phyloP scores from a whole-genome alignment of 2,888 invertebrate genomes.

The Pandemis cinnamomeana region DNA sequence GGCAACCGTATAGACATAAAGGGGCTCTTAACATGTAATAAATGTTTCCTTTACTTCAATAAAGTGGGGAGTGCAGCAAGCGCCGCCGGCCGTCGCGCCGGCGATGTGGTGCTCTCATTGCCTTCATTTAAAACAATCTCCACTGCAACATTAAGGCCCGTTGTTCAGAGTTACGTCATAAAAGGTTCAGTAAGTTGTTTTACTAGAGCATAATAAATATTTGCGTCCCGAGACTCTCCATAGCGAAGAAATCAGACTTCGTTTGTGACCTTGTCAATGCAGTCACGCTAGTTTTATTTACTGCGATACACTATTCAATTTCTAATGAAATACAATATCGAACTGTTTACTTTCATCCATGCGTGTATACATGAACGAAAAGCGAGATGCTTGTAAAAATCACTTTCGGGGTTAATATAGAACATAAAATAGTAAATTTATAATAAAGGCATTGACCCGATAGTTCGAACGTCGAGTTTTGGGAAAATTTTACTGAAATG shows the following conservation, averaged over 20 bases:
- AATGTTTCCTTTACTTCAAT: conserved; percentile 73
- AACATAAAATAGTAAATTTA: background rate
- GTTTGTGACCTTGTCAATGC: background rate
- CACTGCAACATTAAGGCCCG: conserved; percentile 53
- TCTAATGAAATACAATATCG: background rate
- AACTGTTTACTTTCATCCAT: too few relatives aligned
- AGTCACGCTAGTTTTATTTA: background rate
- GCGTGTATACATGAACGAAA: background rate
- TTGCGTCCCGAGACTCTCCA: background rate
- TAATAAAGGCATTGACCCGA: background rate
- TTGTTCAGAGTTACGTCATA: conserved; percentile 17
- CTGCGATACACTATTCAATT: background rate
- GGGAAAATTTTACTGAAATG: conserved; percentile 6
- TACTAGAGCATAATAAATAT: background rate
- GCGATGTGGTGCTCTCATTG: conserved; percentile 59
- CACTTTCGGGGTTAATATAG: background rate
- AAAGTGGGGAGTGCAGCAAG: conserved; percentile 66
- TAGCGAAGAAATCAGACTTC: conserved; percentile 1
- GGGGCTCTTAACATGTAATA: conserved; percentile 75
- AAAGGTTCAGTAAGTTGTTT: conserved; percentile 17
- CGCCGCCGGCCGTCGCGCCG: conserved; percentile 48
- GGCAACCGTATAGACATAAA: conserved; percentile 72
- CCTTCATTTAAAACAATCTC: conserved; percentile 71
- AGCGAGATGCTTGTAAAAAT: background rate
- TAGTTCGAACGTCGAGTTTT: background rate